Percentiles rank a stretch among this genome's conserved stretches.
Evolutionary conservation across 2,113 vertebrate genomes (phyloP).

Genomic region (Gallinago media): DNA sequence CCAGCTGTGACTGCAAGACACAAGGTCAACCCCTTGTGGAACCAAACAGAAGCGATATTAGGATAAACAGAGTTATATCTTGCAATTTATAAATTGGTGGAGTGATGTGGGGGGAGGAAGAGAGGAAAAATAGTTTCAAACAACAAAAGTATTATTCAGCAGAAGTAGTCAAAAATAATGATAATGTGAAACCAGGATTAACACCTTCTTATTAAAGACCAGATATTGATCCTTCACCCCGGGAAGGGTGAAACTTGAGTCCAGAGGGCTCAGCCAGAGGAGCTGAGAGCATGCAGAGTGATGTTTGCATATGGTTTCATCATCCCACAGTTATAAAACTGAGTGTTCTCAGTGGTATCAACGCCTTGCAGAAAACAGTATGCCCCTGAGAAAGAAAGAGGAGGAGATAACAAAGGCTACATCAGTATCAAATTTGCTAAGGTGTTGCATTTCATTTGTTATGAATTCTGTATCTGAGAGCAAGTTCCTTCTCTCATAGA

Average conservation of each 20-base stretch:
- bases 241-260: not conserved
- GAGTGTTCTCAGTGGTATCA: not conserved
- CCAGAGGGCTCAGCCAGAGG: not conserved
- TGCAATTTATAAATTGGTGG: not conserved
- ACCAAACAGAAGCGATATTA: not conserved
- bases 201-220: not conserved
- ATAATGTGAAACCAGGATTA: not conserved
- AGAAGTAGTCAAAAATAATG: not conserved
- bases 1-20: not conserved
- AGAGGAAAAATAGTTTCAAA: not conserved
- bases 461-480: not conserved
- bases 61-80: not conserved
- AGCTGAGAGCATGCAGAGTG: not conserved
- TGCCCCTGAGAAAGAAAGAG: not conserved
- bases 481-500: not conserved
- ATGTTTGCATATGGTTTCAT: not conserved
- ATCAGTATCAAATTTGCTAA: not conserved
- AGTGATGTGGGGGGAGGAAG: not conserved
- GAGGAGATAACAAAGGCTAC: not conserved
- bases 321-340: not conserved
- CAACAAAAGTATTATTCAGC: not conserved
- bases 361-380: not conserved
- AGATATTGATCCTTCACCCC: not conserved
- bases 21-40: not conserved
- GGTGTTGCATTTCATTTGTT: not conserved